Evolutionary conservation across 2,888 invertebrate genomes (phyloP).

Genomic region (Cheiracanthium punctorium): DNA sequence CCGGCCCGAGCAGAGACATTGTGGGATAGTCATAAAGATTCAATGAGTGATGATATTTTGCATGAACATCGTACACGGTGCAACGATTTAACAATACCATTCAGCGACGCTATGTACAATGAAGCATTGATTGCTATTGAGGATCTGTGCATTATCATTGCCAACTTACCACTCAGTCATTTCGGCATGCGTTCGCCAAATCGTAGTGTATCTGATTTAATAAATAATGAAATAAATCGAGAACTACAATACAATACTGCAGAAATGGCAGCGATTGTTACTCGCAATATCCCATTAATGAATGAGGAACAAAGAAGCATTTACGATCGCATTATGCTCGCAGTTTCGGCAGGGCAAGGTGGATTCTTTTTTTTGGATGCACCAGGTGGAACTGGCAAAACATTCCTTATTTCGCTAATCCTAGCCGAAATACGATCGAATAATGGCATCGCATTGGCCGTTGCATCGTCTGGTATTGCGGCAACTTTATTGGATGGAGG

Average conservation of each 20-base stretch:
- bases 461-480: slow-evolving; percentile 12
- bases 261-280: slow-evolving; percentile 26
- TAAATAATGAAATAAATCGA: neutral
- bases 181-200: neutral
- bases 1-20: neutral
- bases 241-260: neutral
- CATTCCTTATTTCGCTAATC: slow-evolving; percentile 76
- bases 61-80: slow-evolving; percentile 37
- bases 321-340: neutral
- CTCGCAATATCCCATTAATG: slow-evolving; percentile 19
- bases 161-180: neutral
- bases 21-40: slow-evolving; percentile 12
- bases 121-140: slow-evolving; percentile 33
- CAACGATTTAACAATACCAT: slow-evolving; percentile 34
- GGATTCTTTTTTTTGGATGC: slow-evolving; percentile 74
- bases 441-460: slow-evolving; percentile 54
- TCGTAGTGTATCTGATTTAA: neutral
- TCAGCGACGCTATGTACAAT: slow-evolving; percentile 23
- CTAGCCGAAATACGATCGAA: slow-evolving; percentile 74
- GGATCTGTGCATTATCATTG: slow-evolving; percentile 21
- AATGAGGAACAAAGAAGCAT: slow-evolving; percentile 2
- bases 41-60: slow-evolving; percentile 33
- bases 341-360: neutral
- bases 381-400: slow-evolving; percentile 77
- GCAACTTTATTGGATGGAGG: slow-evolving; percentile 70